Evolutionary conservation across 2,113 vertebrate species (phyloP).

Genomic region (Pelecanoides urinatrix): DNA sequence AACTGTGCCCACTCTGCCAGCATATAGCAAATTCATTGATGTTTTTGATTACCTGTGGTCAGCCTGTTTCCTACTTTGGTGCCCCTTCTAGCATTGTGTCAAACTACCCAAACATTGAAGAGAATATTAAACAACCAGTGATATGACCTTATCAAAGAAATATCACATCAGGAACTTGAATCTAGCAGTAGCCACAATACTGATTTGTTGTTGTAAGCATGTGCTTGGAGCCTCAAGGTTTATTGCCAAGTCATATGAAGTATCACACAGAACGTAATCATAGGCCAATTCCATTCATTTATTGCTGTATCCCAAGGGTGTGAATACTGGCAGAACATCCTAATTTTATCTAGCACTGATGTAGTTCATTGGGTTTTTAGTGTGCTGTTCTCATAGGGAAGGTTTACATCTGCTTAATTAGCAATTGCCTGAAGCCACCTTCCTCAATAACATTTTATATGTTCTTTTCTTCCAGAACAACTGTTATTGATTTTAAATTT

Average conservation of each 20-base stretch:
- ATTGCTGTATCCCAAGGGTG: neutral
- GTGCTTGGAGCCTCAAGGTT: neutral
- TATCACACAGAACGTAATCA: neutral
- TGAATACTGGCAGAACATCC: neutral
- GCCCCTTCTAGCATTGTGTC: neutral
- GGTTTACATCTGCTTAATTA: neutral
- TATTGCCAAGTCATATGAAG: neutral
- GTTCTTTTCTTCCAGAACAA: neutral
- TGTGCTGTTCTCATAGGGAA: neutral
- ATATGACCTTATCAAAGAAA: neutral
- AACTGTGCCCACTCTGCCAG: neutral
- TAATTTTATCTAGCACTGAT: neutral
- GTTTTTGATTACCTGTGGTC: neutral
- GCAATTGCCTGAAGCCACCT: neutral
- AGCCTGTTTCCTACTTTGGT: neutral
- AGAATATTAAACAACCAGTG: neutral
- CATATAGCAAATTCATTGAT: neutral
- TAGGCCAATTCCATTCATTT: neutral
- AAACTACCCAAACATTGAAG: neutral
- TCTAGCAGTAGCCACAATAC: neutral
- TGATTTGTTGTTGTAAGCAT: neutral
- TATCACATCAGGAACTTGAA: neutral
- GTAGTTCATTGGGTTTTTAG: neutral
- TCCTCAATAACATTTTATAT: neutral
- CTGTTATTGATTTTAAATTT: neutral